phyloP scores from a whole-genome alignment of 2,888 invertebrate genomes.

The Zaprionus lineosus region DNA sequence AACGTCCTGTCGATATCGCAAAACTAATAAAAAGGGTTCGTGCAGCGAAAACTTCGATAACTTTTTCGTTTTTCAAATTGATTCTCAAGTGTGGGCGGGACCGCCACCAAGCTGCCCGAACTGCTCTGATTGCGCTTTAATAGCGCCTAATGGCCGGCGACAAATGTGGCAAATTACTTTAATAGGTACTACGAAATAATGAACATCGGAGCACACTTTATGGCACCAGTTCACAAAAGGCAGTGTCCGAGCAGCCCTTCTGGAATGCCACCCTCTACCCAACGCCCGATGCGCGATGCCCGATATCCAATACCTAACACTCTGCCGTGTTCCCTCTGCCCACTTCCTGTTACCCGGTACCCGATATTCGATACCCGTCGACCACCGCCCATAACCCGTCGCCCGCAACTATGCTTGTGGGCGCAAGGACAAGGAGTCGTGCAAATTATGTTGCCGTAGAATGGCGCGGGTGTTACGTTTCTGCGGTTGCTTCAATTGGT shows the following conservation, averaged over 20 bases:
- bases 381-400: too few species aligned
- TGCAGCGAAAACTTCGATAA: conserved; percentile 42
- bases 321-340: too few species aligned
- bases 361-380: not conserved
- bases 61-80: conserved; percentile 59
- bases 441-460: conserved; percentile 30
- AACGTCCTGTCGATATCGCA: conserved; percentile 32
- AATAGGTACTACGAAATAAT: conserved; percentile 70
- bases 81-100: conserved; percentile 47
- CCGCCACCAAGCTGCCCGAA: conserved; percentile 23
- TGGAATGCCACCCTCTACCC: too few species aligned
- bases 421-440: conserved; percentile 11
- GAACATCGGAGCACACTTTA: conserved; percentile 53
- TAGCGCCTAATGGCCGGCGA: conserved; percentile 72
- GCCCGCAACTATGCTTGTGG: too few species aligned
- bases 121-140: conserved; percentile 70
- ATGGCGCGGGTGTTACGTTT: conserved; percentile 7
- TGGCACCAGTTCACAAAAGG: conserved; percentile 17
- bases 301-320: too few species aligned
- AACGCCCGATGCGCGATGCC: not conserved
- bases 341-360: too few species aligned
- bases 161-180: conserved; percentile 76
- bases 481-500: conserved; percentile 31
- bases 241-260: conserved; percentile 3
- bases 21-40: conserved; percentile 67